phyloP scores from a whole-genome alignment of 1,140 invertebrate species.

The Tyrophagus putrescentiae region DNA sequence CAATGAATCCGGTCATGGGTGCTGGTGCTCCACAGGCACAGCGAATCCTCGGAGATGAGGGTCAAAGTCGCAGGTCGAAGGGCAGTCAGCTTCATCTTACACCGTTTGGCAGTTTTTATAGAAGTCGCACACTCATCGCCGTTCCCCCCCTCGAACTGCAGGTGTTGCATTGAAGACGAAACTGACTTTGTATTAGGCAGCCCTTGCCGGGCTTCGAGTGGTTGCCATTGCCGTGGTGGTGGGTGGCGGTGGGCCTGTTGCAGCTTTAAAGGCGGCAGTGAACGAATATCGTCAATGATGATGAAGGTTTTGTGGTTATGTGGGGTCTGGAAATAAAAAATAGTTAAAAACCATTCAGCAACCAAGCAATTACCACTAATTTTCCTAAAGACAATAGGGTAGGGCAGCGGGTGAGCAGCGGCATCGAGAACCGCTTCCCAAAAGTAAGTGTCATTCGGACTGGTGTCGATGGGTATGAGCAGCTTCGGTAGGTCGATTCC shows the following conservation, averaged over 20 bases:
- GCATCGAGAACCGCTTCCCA: background rate
- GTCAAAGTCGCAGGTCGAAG: constrained; percentile 26
- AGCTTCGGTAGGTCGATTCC: background rate
- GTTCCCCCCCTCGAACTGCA: too few species aligned
- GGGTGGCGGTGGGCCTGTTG: constrained; percentile 11
- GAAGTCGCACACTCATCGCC: constrained; percentile 26
- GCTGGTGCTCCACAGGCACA: background rate
- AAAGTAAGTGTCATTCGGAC: background rate
- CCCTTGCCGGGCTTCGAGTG: constrained; percentile 22
- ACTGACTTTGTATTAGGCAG: constrained; percentile 18
- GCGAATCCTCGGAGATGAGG: background rate
- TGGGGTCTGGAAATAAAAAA: background rate
- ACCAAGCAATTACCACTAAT: too few species aligned
- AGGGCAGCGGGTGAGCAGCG: background rate
- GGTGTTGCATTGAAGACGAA: constrained; percentile 25
- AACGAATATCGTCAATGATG: constrained; percentile 28
- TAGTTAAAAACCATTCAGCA: too few species aligned
- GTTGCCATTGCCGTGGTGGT: constrained; percentile 21
- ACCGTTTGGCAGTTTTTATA: constrained; percentile 25
- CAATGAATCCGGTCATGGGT: background rate
- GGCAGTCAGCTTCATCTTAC: constrained; percentile 27
- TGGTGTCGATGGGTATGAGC: background rate
- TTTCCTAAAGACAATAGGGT: background rate
- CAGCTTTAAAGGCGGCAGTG: constrained; percentile 18
- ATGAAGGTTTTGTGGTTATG: constrained; percentile 16